phyloP scores from a whole-genome alignment of 2,113 vertebrate species.

The Lycaon pictus region DNA sequence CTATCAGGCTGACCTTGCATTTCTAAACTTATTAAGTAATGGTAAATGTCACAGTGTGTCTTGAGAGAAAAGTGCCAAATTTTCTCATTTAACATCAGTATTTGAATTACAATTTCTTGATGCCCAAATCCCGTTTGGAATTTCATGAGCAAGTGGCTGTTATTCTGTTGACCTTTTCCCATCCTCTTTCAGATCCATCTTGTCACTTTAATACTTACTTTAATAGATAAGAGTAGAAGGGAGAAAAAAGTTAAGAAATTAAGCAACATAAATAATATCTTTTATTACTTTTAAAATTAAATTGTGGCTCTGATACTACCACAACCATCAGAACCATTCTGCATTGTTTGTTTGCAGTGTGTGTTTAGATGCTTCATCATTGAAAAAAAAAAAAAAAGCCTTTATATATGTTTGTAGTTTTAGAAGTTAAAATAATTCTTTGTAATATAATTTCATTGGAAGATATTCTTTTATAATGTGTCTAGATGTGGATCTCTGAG shows the following conservation, averaged over 20 bases:
- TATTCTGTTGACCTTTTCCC: conserved; percentile 62
- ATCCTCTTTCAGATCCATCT: not conserved
- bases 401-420: not conserved
- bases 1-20: conserved; percentile 16
- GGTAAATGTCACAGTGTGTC: conserved; percentile 69
- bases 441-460: not conserved
- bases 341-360: not conserved
- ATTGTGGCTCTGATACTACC: not conserved
- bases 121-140: conserved; percentile 63
- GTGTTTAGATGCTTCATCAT: not conserved
- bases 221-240: not conserved
- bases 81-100: conserved; percentile 58
- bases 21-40: conserved; percentile 61
- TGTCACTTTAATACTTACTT: not conserved
- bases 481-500: not conserved
- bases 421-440: not conserved
- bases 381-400: not conserved
- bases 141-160: conserved; percentile 23
- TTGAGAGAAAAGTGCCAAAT: conserved; percentile 60
- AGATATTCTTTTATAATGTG: not conserved
- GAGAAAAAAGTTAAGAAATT: not conserved
- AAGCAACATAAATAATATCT: not conserved
- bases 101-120: conserved; percentile 66
- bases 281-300: not conserved
- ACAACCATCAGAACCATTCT: not conserved